Conservation (phyloP, 2,113 vertebrate species). For the Tachycineta bicolor region DNA sequence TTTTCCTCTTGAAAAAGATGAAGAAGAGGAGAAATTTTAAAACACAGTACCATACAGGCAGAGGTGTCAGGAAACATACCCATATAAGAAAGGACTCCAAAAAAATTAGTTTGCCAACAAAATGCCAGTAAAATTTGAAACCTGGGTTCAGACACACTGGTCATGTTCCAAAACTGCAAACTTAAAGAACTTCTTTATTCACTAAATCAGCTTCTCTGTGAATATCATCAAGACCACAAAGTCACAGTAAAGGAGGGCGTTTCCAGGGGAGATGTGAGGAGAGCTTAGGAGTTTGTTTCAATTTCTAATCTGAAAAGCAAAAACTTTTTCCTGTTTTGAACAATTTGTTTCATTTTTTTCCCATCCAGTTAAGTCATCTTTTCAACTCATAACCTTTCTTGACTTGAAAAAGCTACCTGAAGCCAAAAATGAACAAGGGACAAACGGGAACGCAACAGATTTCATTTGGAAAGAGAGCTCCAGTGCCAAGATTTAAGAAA, state of each 20-base stretch:
- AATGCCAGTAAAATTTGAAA: slow-evolving; percentile 79
- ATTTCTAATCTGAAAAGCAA: slow-evolving; percentile 70
- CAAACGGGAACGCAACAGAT: neutral
- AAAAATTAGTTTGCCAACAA: slow-evolving; percentile 75
- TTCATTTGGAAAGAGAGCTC: neutral
- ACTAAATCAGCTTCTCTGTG: slow-evolving; percentile 76
- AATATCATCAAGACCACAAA: slow-evolving; percentile 74
- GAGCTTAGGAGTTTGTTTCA: slow-evolving; percentile 42
- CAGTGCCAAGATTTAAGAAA: neutral
- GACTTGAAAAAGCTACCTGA: neutral
- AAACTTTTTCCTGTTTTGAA: slow-evolving; percentile 24
- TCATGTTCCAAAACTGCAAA: slow-evolving; percentile 71
- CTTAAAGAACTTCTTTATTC: slow-evolving; percentile 80
- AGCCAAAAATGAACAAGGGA: neutral
- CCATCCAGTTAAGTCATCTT: slow-evolving; percentile 22
- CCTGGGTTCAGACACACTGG: slow-evolving; percentile 74
- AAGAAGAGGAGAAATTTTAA: slow-evolving; percentile 55
- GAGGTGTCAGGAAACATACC: slow-evolving; percentile 77
- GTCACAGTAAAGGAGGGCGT: slow-evolving; percentile 63
- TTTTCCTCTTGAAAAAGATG: slow-evolving; percentile 34
- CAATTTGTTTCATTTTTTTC: slow-evolving; percentile 32
- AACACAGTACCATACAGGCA: slow-evolving; percentile 58
- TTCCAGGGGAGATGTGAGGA: slow-evolving; percentile 64
- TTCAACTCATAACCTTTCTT: neutral
- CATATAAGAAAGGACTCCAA: slow-evolving; percentile 69